These are phyloP conservation scores for Hemistola chrysoprasaria DNA, from an alignment of 2,888 invertebrate species.

Conservation along the genomic window DNA sequence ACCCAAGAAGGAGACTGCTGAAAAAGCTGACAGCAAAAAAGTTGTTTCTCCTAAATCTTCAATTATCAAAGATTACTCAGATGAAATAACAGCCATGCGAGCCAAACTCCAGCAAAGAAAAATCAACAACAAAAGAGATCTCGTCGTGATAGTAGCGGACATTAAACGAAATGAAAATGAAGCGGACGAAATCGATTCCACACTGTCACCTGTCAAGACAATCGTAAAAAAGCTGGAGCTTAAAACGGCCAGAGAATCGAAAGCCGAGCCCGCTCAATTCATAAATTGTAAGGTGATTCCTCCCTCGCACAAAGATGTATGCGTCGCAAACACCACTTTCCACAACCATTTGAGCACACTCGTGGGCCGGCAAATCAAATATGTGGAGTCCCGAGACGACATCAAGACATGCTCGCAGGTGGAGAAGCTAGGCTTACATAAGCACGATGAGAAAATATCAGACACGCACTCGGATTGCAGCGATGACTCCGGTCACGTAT, in stretches of 20 bases:
- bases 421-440: slow-evolving; percentile 61
- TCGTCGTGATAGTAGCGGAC: slow-evolving; percentile 50
- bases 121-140: slow-evolving; percentile 68
- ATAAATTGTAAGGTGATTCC: slow-evolving; percentile 74
- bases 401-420: slow-evolving; percentile 63
- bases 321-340: slow-evolving; percentile 74
- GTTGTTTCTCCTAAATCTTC: slow-evolving; percentile 55
- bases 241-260: slow-evolving; percentile 69
- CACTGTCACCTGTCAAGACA: slow-evolving; percentile 73
- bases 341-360: slow-evolving; percentile 79
- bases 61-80: slow-evolving; percentile 71
- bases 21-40: slow-evolving; percentile 63
- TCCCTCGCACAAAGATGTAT: slow-evolving; percentile 71
- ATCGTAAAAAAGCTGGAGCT: slow-evolving; percentile 77
- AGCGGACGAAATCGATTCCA: slow-evolving; percentile 56
- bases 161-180: slow-evolving; percentile 63
- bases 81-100: slow-evolving; percentile 75
- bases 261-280: slow-evolving; percentile 63
- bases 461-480: slow-evolving; percentile 87
- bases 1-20: slow-evolving; percentile 61
- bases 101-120: slow-evolving; percentile 76
- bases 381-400: slow-evolving; percentile 67
- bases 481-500: slow-evolving; percentile 92
- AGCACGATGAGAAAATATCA: slow-evolving; percentile 77
- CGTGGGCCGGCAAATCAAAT: slow-evolving; percentile 75